Evolutionary conservation across 2,888 invertebrate genomes (phyloP).

Genomic region (Syrista parreyssii): DNA sequence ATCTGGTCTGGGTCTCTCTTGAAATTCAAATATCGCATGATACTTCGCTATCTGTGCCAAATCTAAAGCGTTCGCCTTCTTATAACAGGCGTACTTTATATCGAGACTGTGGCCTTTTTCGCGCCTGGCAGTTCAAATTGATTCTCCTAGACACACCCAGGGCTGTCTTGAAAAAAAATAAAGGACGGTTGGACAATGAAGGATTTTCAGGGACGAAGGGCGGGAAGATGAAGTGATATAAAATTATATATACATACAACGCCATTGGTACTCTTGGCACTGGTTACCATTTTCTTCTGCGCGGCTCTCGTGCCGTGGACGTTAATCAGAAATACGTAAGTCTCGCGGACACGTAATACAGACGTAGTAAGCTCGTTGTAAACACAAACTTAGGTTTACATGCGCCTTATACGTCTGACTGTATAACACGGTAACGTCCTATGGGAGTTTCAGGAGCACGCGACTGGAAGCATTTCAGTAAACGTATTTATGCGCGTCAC

Average conservation of each 20-base stretch:
- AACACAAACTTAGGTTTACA: neutral
- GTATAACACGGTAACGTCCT: neutral
- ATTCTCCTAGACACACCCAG: too few relatives aligned
- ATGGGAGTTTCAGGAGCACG: slow-evolving; percentile 17
- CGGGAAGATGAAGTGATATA: too few relatives aligned
- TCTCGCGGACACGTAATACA: neutral
- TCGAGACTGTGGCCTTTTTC: too few relatives aligned
- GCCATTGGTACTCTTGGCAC: neutral
- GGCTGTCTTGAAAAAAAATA: neutral
- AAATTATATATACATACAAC: too few relatives aligned
- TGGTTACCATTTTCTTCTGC: neutral
- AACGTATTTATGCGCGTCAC: slow-evolving; percentile 24
- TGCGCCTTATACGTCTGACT: neutral
- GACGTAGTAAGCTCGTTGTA: neutral
- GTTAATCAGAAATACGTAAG: neutral
- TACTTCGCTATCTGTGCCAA: slow-evolving; percentile 9
- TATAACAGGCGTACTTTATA: too few relatives aligned
- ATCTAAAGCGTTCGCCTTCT: slow-evolving; percentile 10
- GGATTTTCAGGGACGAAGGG: too few relatives aligned
- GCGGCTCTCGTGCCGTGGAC: too few relatives aligned
- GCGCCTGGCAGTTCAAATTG: too few relatives aligned
- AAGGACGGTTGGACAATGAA: neutral
- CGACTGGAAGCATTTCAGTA: slow-evolving; percentile 13
- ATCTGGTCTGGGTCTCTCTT: neutral
- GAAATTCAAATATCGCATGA: slow-evolving; percentile 20